Base-by-base conservation (phyloP, 2,797 vertebrate species). In the Ceyx erithaca region DNA sequence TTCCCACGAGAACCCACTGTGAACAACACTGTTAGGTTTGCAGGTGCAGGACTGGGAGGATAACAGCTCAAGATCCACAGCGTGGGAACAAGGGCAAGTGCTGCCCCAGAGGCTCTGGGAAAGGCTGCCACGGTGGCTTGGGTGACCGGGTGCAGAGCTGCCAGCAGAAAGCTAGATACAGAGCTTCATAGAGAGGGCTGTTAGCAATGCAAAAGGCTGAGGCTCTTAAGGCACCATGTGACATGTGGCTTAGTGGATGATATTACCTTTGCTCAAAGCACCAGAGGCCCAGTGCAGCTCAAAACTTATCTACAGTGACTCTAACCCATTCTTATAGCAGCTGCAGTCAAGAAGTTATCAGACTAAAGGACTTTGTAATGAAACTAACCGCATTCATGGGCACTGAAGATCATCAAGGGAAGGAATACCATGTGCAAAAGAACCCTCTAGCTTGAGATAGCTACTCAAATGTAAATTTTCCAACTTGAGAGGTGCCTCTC, bases 1-100 rank as follows among this genome's bases (percentile, higher is more conserved):
- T 96, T 94, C 94, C 77, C 93, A 94, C 2, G 95, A 69, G 93
- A 95, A 96, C 31, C 31, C 52, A n/a, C 62, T 7, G 12, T 8
- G 37, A 54, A 30, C 49, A 75, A 6, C 0, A 7, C 8, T 1
- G 6, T 43, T 3, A 77, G 46, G 12, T 40, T 23, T 91, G 94
- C 95, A 96, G 92, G 94, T 94, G 90, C 25, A 8, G 45, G 57
- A 31, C 68, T 0, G 22, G 46, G 59, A 84, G 85, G 48, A 52
- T 81, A 96, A 81, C 28, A 28, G 3, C 0, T 3, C n/a, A 18
- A 64, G 69, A 81, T 77, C 85, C 12, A 4, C 69, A 85, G 86
- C 93, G 92, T 95, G 95, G 94, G 94, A 95, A 93, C 57, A 23
- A 18, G 28, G 26, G 57, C 57, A 77, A 70, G 28, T 1, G 22